Evolutionary conservation across 2,888 invertebrate species (phyloP), one percentile per base, ranked within the genome.

Genomic region (Apocheima hispidaria): DNA sequence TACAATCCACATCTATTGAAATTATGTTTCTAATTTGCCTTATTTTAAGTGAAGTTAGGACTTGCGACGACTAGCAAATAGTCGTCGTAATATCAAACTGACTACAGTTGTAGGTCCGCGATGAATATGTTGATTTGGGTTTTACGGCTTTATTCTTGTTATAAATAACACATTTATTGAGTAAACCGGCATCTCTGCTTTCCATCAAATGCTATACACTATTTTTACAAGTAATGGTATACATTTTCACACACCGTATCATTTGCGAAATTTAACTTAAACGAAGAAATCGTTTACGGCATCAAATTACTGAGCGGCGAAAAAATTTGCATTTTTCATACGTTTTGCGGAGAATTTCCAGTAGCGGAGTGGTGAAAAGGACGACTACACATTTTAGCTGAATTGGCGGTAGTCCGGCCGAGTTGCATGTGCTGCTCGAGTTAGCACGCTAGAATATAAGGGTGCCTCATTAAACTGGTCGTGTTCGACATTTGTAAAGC

Each of bases 381-480:
- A 55, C 44, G 28, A 5, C 26, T 36, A 14, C 54, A 23, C 74
- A 76, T 75, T 79, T 78, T 74, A 63, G 63, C 54, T 59, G 70
- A 71, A 73, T 70, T 65, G 68, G 71, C 69, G 74, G 71, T 71
- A 71, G 75, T 63, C 64, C 68, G 70, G 60, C 70, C 40, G 40
- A 68, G 67, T 83, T 65, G 82, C 79, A 74, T 80, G 82, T 75
- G 75, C 68, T 53, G 64, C 43, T 57, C 54, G 68, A 73, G 77
- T 78, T 74, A 75, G 66, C 56, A 54, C 64, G 67, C 51, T 58
- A 66, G 49, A 65, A 53, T 50, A 56, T 63, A 56, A 71, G 50
- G 60, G 70, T 69, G 76, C 75, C 74, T 67, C 73, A 77, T 81
- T 78, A 72, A 80, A 81, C 77, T 75, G 74, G 74, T 66, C 72